Base-by-base conservation (phyloP, 2,113 vertebrate genomes). In the Chitala chitala region DNA sequence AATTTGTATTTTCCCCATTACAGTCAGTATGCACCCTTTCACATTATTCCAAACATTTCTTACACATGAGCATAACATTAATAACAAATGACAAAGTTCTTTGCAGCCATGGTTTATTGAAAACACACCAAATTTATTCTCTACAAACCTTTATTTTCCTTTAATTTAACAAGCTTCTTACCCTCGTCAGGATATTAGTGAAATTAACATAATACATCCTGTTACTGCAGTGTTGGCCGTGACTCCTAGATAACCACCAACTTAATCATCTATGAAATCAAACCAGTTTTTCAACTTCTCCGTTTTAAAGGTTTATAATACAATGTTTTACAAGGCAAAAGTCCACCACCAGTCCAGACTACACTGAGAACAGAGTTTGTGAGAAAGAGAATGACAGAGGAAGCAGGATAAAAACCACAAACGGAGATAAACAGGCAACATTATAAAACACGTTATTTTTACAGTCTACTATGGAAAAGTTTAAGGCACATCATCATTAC, bases 401-500 rank as follows among this genome's bases (percentile, higher is more conserved):
- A 24, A 73, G n/a, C 24, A 6, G 15, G 31, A 29, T 48, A 40
- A 48, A 17, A 72, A 22, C n/a, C 6, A 72, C 42, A 69, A 63
- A 68, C n/a, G 53, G 46, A 26, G 33, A 59, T 13, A 69, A n/a
- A 24, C 53, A 88, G 73, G 83, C 82, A 87, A 82, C 84, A 87
- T 90, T 92, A 94, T 90, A 93, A 92, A 92, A 93, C 90, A 93
- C 90, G 88, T 82, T 79, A 84, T 83, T 89, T 87, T 77, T 73
- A 90, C 87, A 71, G 89, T 87, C 92, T 92, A 94, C 89, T 90
- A 94, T 95, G 94, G 94, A 94, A 94, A 94, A 93, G 91, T 91
- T 95, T 96, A 96, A 96, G 94, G 94, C 94, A 96, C 94, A 90
- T 94, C 93, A 95, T 92, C 91, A 92, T 93, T 93, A 95, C 93